Percentiles rank a stretch among this genome's conserved stretches.
Evolutionary conservation across 2,888 invertebrate genomes (phyloP).

Genomic region (Mayetiola destructor): DNA sequence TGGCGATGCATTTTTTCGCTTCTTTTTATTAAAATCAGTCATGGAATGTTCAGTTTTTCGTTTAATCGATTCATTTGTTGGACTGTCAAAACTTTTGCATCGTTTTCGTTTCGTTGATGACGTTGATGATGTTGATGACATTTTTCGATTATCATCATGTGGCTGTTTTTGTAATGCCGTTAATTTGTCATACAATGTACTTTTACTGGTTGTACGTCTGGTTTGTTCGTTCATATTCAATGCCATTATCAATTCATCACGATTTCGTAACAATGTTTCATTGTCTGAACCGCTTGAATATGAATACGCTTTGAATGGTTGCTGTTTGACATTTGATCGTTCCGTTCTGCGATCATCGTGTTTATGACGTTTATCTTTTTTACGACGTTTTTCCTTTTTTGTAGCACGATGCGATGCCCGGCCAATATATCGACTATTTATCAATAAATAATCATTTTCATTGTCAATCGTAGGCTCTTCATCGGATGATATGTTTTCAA

Average conservation of each 20-base stretch:
- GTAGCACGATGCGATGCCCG: background rate
- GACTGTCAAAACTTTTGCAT: background rate
- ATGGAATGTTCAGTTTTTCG: slow-evolving; percentile 14
- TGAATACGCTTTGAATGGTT: too few relatives aligned
- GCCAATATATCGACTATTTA: too few relatives aligned
- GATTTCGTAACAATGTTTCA: slow-evolving; percentile 22
- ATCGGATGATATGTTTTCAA: slow-evolving; percentile 7
- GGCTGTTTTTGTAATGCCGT: background rate
- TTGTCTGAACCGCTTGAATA: slow-evolving; percentile 18
- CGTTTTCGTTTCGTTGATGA: background rate
- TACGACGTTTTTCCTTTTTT: background rate
- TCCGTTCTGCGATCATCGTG: background rate
- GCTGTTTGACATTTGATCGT: background rate
- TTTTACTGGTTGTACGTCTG: background rate
- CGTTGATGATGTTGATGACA: background rate
- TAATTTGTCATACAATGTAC: background rate
- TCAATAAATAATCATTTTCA: background rate
- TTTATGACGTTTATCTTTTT: background rate
- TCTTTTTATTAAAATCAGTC: background rate
- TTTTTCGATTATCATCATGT: background rate
- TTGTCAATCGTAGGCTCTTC: background rate
- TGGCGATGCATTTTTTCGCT: background rate
- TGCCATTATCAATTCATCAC: slow-evolving; percentile 27
- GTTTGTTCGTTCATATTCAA: slow-evolving; percentile 18
- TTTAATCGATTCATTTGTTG: slow-evolving; percentile 6